Evolutionary conservation across 2,113 vertebrate genomes (phyloP).

Genomic region (Carassius carassius): DNA sequence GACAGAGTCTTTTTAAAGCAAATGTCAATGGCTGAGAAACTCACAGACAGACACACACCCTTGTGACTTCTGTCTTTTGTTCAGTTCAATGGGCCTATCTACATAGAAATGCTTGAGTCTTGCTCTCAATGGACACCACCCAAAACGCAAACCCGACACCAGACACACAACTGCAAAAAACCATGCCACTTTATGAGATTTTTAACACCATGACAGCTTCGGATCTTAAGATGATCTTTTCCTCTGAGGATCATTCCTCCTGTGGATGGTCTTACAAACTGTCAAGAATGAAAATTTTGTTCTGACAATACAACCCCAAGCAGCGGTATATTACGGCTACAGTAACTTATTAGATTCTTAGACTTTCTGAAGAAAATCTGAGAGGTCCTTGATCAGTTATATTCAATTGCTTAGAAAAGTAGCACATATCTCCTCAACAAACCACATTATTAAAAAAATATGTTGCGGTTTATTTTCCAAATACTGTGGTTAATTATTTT

Average conservation of each 20-base stretch:
- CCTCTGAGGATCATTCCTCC: neutral
- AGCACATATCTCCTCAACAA: neutral
- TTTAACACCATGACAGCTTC: neutral
- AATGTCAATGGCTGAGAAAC: constrained; percentile 16
- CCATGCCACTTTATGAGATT: neutral
- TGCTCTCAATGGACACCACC: constrained; percentile 16
- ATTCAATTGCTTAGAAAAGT: neutral
- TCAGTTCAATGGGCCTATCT: constrained; percentile 17
- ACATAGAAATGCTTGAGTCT: neutral
- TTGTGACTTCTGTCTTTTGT: constrained; percentile 28
- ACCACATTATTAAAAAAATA: neutral
- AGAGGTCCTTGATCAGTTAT: neutral
- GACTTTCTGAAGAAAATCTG: neutral
- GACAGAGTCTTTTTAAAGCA: constrained; percentile 29
- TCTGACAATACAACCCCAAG: too few species aligned
- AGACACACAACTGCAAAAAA: neutral
- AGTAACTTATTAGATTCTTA: neutral
- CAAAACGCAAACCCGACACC: neutral
- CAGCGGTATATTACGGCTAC: too few species aligned
- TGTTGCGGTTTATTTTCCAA: too few species aligned
- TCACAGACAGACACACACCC: neutral
- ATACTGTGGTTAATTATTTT: too few species aligned
- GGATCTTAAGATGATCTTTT: constrained; percentile 6
- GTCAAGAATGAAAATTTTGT: neutral
- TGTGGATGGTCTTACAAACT: too few species aligned